Base-by-base conservation (phyloP, 2,797 vertebrate genomes). In the Selene dorsalis region DNA sequence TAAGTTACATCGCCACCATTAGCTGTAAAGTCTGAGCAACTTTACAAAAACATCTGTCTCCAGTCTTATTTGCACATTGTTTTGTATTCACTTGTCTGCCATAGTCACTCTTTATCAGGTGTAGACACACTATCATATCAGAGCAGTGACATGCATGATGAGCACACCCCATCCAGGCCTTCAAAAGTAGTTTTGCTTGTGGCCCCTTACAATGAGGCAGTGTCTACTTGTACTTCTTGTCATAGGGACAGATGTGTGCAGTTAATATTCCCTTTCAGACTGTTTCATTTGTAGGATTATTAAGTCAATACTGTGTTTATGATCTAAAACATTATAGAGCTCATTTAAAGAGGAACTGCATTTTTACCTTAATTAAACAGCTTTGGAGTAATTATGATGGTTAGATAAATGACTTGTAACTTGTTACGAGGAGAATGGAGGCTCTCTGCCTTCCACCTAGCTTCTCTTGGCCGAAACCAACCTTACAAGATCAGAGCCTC, bases 71-170 rank as follows among this genome's bases (percentile, higher is more conserved):
- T 64, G 35, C 41, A 72, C 17, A 28, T 58, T 63, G n/a, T n/a
- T n/a, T n/a, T n/a, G n/a, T n/a, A n/a, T n/a, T 69, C n/a, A 43
- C 28, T 9, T 16, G 6, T 73, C 6, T 41, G n/a, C 41, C 53
- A 52, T 35, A 68, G 50, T 30, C 24, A 38, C 26, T 73, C 41
- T 64, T 69, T 77, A 83, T 87, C 77, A 79, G 56, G 12, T 48
- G 11, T 53, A 69, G 24, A 82, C 45, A 73, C 41, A 26, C 35
- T 69, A 53, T 82, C 43, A 43, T 55, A 41, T 57, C 43, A 5
- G 43, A 61, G n/a, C 69, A 61, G 22, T 35, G 5, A 72, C 2
- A 45, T 1, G 1, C 22, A 6, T 58, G 10, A 79, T 50, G 4
- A 32, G n/a, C 47, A 63, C 14, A 73, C 50, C 38, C 24, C 43